A percentile compares a stretch with the other conserved stretches of the same genome.
Evolutionary conservation across 2,888 invertebrate genomes (phyloP).

Genomic region (Pimpla rufipes): DNA sequence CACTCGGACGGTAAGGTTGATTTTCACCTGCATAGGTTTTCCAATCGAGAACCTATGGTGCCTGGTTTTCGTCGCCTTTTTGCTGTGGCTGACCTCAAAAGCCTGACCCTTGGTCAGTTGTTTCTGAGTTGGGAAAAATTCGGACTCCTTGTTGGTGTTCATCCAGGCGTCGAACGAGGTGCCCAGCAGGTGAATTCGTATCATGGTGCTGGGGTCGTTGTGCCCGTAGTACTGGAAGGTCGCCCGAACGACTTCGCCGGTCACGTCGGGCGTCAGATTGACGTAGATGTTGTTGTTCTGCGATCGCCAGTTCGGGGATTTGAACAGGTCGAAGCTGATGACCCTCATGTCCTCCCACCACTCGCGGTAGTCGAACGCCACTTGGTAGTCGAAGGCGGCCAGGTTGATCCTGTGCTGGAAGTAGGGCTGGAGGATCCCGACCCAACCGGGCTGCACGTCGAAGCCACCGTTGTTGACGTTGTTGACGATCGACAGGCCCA

Average conservation of each 20-base stretch:
- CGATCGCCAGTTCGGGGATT: neutral
- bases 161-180: neutral
- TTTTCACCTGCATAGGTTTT: neutral
- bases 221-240: neutral
- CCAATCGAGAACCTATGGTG: neutral
- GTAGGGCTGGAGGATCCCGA: neutral
- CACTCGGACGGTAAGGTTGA: neutral
- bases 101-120: neutral
- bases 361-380: constrained; percentile 4
- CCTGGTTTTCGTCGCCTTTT: neutral
- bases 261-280: neutral
- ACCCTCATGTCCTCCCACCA: constrained; percentile 8
- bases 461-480: neutral
- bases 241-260: neutral
- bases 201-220: neutral
- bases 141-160: no score
- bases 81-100: neutral
- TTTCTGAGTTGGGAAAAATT: constrained; percentile 10
- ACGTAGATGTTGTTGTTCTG: neutral
- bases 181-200: neutral
- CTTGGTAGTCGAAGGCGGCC: neutral
- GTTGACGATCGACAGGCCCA: constrained; percentile 6
- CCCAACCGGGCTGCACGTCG: neutral
- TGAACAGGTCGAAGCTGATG: neutral
- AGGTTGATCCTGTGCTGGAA: neutral